Evolutionary conservation across 2,113 vertebrate genomes (phyloP).

Genomic region (Nibea coibor): DNA sequence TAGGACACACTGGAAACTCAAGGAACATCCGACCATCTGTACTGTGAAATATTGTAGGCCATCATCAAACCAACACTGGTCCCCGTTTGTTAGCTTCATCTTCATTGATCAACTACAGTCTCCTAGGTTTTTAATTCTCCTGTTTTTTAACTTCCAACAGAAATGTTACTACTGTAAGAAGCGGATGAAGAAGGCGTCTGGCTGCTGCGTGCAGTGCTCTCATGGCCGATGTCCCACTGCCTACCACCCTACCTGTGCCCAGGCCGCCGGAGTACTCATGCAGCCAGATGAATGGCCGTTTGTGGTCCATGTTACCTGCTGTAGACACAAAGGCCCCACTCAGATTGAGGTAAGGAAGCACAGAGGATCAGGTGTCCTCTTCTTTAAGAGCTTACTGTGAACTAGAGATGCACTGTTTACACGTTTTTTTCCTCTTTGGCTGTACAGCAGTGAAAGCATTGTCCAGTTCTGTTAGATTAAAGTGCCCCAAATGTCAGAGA

Average conservation of each 20-base stretch:
- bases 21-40: background rate
- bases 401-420: background rate
- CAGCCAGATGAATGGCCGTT: constrained; percentile 98
- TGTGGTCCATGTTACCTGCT: constrained; percentile 97
- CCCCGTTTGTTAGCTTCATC: background rate
- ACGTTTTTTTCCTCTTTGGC: too few relatives aligned
- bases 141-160: constrained; percentile 72
- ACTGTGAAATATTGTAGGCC: too few relatives aligned
- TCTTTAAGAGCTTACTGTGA: background rate
- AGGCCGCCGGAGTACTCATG: constrained; percentile 96
- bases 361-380: background rate
- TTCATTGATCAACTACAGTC: background rate
- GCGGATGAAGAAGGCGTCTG: constrained; percentile 92
- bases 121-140: background rate
- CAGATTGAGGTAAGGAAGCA: constrained; percentile 88
- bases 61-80: background rate
- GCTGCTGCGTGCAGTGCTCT: constrained; percentile 97
- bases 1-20: background rate
- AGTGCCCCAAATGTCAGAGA: background rate
- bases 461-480: background rate
- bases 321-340: constrained; percentile 91
- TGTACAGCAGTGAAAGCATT: background rate
- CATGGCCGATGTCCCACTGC: constrained; percentile 97
- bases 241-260: constrained; percentile 96
- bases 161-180: constrained; percentile 98